Base-by-base conservation (phyloP, 1,140 invertebrate species). In the Agrypnia vestita region DNA sequence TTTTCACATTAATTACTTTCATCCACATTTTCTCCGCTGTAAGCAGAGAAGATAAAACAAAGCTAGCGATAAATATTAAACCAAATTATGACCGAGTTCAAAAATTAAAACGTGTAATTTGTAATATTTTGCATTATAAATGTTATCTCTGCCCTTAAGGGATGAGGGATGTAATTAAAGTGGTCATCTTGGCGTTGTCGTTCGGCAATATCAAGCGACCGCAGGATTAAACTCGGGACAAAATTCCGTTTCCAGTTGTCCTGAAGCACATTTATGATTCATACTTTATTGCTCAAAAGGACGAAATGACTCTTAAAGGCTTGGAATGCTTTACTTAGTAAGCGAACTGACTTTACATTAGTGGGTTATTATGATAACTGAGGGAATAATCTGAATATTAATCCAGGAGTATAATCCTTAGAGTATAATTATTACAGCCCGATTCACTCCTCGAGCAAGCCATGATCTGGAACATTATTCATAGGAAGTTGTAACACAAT, bases 111-210 rank as follows among this genome's bases (percentile, higher is more conserved):
- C 13, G 25, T 21, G 59, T 62, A 62, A 10, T 12, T 35, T 62
- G 17, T 62, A 62, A 62, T 12, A 62, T 62, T 62, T 62, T 62
- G 59, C 59, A 62, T 21, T 13, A 62, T 62, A 7, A 35, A 62
- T 25, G 25, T 62, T 21, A 62, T 25, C 13, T 7, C 25, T 25
- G 21, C 21, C 59, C 25, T 7, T 35, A 15, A 15, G 59, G 59
- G 59, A 62, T 19, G 17, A 56, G 59, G 21, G 12, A 13, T 62
- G 12, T 62, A 21, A 62, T 62, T 62, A 62, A 62, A 25, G 12
- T 62, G 59, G 59, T 62, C 59, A 62, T 62, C 59, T 62, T 62
- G 25, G 59, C 17, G 59, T 8, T 25, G 8, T 13, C 17, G 25
- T 19, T 43, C 9, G 19, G 59, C 25, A 11, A 62, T 25, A 62